Evolutionary conservation across 2,797 vertebrate genomes (phyloP), one percentile per base, ranked within the genome.

Genomic region (Pempheris klunzingeri): DNA sequence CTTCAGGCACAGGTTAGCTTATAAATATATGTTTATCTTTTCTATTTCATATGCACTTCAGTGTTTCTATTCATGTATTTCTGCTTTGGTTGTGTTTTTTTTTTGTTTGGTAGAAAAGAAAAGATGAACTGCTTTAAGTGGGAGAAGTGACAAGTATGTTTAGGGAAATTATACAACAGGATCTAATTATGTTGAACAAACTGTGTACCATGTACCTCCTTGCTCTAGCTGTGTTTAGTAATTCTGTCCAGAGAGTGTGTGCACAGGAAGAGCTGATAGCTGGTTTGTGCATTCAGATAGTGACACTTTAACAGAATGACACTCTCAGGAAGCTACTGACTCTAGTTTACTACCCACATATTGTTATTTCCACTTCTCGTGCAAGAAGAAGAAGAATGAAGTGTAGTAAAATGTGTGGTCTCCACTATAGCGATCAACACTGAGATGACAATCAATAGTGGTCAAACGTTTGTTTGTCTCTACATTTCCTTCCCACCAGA

Each of bases 1-100:
- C 94, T 96, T 53, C 95, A 96, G 80, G 91, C 95, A 67, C 93
- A 95, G 93, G 95, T 96, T 65, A 74, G 80, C 75, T 38, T 11
- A 55, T 7, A 5, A 41, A 46, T 57, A 24, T 32, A 20, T 61
- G 4, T 18, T 12, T 53, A 26, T 59, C 18, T 28, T 66, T 65
- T 46, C 3, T 65, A 22, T 54, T 65, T 54, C 9, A 55, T 18
- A 14, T 62, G 14, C 43, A 18, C 4, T 22, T 53, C 9, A 20
- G 11, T 30, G 54, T 7, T 47, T 36, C 2, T 71, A 4, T n/a
- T 41, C 4, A 26, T 24, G 14, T 5, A 34, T 13, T 10, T 34
- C 54, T 54, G 5, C 22, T 57, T 32, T 59, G n/a, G 5, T 49
- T 47, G 17, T 26, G 22, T 32, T 38, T 28, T 36, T 46, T 34